Percentiles rank a stretch among this genome's conserved stretches.
Conservation (phyloP, 2,888 invertebrate genomes). For the Vanessa cardui region DNA sequence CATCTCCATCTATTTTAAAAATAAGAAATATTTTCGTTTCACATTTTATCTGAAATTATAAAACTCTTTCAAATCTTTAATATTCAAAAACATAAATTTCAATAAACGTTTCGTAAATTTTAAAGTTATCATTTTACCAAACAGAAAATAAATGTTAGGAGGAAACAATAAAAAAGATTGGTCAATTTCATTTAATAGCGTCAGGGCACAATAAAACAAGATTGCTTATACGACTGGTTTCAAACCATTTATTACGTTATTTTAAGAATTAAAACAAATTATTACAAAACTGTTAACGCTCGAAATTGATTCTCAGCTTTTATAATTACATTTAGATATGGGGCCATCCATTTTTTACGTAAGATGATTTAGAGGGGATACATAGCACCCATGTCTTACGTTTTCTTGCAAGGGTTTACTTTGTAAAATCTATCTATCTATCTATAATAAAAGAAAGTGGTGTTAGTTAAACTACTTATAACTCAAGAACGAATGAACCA, state of each 20-base stretch:
- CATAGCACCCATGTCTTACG: no score
- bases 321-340: not conserved
- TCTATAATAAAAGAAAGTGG: no score
- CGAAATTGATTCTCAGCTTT: not conserved
- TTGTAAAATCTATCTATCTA: no score
- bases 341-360: no score
- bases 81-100: not conserved
- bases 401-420: no score
- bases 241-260: slow-evolving; percentile 1
- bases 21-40: not conserved
- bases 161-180: not conserved
- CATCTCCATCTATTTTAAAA: not conserved
- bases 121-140: slow-evolving; percentile 11
- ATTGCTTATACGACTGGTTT: not conserved
- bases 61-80: not conserved
- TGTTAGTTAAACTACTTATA: no score
- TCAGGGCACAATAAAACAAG: slow-evolving; percentile 4
- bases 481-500: no score
- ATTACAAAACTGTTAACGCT: no score
- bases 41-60: slow-evolving; percentile 6
- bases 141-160: slow-evolving; percentile 7
- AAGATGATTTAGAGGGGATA: no score
- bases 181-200: not conserved
- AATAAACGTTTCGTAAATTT: no score
- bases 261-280: not conserved